Evolutionary conservation across 2,888 invertebrate genomes (phyloP), one percentile per base, ranked within the genome.

Genomic region (Phalangium opilio): DNA sequence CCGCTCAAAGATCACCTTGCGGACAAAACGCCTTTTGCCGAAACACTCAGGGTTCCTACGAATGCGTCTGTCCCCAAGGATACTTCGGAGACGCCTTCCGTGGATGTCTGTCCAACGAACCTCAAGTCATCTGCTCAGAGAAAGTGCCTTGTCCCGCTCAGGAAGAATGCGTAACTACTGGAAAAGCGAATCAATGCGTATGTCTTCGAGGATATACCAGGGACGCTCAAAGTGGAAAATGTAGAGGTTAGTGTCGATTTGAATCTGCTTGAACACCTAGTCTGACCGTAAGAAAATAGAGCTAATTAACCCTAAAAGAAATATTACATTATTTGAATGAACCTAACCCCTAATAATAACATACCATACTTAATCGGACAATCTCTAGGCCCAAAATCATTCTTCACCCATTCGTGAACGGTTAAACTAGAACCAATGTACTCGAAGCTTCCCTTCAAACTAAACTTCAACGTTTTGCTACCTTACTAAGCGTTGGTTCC

Each of bases 201-300:
- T 90, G 90, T 62, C 79, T 82, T 36, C 79, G 84, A 67, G 89
- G 89, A 32, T 89, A 83, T 63, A 75, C 77, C n/a, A 73, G 89
- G 32, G 56, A 57, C 41, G 46, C 47, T 2, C 43, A 44, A n/a
- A 41, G 54, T 12, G 50, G 49, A 42, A 48, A 47, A 27, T 59
- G 59, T 41, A 48, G 58, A 57, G 58, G 57, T 58, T 45, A 34
- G 44, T 17, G 14, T 36, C 27, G 8, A 7, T 27, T 27, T 27
- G 5, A 27, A 27, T 7, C 5, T 27, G 4, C 27, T 27, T 27
- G n/a, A n/a, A n/a, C n/a, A n/a, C n/a, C n/a, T n/a, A n/a, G n/a
- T n/a, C n/a, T n/a, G n/a, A n/a, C n/a, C n/a, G n/a, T n/a, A n/a
- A n/a, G n/a, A n/a, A n/a, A n/a, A n/a, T n/a, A n/a, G n/a, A n/a